Base-by-base conservation (phyloP, 2,888 invertebrate species). In the Eledone cirrhosa region DNA sequence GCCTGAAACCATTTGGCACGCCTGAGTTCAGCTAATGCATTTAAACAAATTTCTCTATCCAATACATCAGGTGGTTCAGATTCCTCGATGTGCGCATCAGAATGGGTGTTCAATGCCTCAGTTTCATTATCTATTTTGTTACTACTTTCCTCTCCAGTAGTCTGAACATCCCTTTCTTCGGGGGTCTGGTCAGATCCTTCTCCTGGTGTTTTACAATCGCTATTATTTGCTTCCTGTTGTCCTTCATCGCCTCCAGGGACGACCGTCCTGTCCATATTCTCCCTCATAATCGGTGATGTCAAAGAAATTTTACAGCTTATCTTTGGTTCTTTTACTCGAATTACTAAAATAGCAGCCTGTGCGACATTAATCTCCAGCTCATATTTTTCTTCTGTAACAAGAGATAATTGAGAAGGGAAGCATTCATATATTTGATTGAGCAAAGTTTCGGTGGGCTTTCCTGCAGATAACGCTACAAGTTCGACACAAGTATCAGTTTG, bases 1-100 rank as follows among this genome's bases (percentile, higher is more conserved):
- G 72, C 72, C 24, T 72, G 72, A 31, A 72, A 72, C 72, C 72
- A 72, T 72, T 72, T 72, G 31, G 72, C 72, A 41, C 72, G 72
- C 41, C 72, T 72, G 2, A 72, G 22, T 72, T 72, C 33, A 72
- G 72, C 72, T 72, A 72, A 72, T n/a, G 72, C 72, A n/a, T 72
- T 41, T 24, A 72, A 41, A 72, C 72, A 72, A 16, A 72, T 72
- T 24, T 31, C 72, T 14, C 31, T 72, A 72, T 72, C 31, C 72
- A 72, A n/a, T 16, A 72, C 72, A 72, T 72, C 72, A 31, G 72
- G 72, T 13, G 72, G 72, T 22, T 72, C 72, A 72, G 31, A 27
- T 22, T 11, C 5, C 33, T 69, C 69, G 41, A 3, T 41, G 41
- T 41, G 41, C 41, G 11, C 11, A 41, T 41, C 41, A 41, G 41